Conservation (phyloP, 2,113 vertebrate species). For the Phylloscopus trochilus region DNA sequence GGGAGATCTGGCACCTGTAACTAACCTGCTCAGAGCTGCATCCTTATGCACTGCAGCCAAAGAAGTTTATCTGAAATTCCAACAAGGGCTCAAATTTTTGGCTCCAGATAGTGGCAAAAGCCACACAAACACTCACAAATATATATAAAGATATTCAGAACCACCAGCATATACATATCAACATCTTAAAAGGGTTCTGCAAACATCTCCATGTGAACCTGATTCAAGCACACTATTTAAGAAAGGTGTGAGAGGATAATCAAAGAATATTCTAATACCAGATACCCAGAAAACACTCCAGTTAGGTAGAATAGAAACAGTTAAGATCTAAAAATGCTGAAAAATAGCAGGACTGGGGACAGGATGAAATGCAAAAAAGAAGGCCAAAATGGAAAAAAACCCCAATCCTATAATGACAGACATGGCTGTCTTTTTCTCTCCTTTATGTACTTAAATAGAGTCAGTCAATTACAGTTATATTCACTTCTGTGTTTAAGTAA, state of each 20-base stretch:
- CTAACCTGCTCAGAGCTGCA: background rate
- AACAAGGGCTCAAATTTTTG: background rate
- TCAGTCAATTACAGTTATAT: background rate
- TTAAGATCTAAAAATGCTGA: background rate
- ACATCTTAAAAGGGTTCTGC: background rate
- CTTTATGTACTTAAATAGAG: background rate
- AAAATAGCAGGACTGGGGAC: background rate
- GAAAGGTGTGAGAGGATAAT: background rate
- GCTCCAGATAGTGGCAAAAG: background rate
- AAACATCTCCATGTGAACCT: fast-evolving
- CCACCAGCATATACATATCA: background rate
- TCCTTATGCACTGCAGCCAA: background rate
- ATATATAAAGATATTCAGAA: background rate
- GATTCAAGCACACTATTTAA: background rate
- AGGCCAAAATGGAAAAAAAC: background rate
- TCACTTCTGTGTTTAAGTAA: background rate
- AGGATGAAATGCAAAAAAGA: background rate
- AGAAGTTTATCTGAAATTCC: background rate
- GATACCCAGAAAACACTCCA: background rate
- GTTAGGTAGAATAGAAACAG: background rate
- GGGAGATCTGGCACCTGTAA: background rate
- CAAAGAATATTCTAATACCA: background rate
- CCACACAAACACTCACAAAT: background rate
- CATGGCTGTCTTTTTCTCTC: background rate
- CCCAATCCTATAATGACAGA: background rate